Percentiles rank a stretch among this genome's conserved stretches.
phyloP scores from a whole-genome alignment of 2,888 invertebrate species.

The Phymatocera aterrima region DNA sequence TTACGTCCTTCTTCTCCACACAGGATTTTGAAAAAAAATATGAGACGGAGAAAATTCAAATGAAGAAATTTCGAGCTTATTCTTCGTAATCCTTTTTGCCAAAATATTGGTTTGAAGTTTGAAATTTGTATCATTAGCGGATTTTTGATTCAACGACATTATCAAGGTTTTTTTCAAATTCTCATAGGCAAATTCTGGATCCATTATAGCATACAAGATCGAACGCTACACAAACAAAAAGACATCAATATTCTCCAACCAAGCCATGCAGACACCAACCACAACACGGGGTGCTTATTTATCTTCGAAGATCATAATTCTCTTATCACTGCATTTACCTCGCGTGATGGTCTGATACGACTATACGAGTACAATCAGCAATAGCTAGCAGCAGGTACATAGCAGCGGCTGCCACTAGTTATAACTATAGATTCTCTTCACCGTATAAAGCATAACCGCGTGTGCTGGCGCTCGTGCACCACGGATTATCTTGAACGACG shows the following conservation, averaged over 20 bases:
- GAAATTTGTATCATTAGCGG: too few species aligned
- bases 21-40: too few species aligned
- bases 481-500: constrained; percentile 29
- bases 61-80: too few species aligned
- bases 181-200: too few species aligned
- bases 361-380: constrained; percentile 34
- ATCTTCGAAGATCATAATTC: constrained; percentile 51
- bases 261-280: not conserved
- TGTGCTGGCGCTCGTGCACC: not conserved
- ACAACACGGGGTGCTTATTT: constrained; percentile 10
- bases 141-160: too few species aligned
- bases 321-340: constrained; percentile 58
- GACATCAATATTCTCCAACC: not conserved
- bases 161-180: too few species aligned
- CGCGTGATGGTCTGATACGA: constrained; percentile 53
- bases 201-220: too few species aligned
- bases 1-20: too few species aligned
- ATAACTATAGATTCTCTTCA: constrained; percentile 3
- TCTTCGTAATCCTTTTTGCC: too few species aligned
- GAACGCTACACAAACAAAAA: too few species aligned
- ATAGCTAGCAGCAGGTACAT: not conserved
- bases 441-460: not conserved
- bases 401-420: not conserved
- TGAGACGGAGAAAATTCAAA: too few species aligned
- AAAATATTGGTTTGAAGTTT: too few species aligned